Evolutionary conservation across 2,113 vertebrate genomes (phyloP).

Genomic region (Antidorcas marsupialis): DNA sequence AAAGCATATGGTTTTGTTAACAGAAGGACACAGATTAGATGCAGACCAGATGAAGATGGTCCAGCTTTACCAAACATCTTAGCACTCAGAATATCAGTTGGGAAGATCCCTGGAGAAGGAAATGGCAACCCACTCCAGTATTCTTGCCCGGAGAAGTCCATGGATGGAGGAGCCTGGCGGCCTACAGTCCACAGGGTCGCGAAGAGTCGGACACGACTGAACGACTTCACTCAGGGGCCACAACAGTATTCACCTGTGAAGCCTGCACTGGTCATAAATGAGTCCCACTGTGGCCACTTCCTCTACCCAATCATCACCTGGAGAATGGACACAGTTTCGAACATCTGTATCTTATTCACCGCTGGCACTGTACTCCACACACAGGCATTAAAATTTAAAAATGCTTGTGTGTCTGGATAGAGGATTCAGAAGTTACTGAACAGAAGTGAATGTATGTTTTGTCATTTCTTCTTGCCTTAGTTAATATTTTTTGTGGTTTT

Average conservation of each 20-base stretch:
- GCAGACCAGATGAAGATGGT: rapidly evolving
- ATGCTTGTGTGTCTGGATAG: not conserved
- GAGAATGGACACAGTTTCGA: rapidly evolving
- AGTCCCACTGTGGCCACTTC: rapidly evolving
- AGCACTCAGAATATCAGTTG: no score
- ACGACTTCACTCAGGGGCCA: rapidly evolving
- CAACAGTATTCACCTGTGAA: rapidly evolving
- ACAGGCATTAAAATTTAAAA: not conserved
- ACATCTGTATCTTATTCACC: not conserved
- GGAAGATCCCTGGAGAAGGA: no score
- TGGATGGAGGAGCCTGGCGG: no score
- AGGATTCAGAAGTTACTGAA: no score
- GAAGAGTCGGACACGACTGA: no score
- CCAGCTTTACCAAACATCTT: not conserved
- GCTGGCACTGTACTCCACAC: no score
- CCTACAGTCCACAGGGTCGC: no score
- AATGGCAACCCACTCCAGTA: no score
- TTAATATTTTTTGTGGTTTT: not conserved
- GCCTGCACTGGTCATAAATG: rapidly evolving
- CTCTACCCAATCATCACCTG: not conserved
- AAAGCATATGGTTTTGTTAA: not conserved
- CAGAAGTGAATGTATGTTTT: rapidly evolving
- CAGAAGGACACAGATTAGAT: not conserved
- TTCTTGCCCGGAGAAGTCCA: no score
- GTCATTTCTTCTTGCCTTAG: no score